These are phyloP conservation scores for Phalacrocorax pelagicus DNA, from an alignment of 2,113 vertebrate genomes.

Conservation along the genomic window DNA sequence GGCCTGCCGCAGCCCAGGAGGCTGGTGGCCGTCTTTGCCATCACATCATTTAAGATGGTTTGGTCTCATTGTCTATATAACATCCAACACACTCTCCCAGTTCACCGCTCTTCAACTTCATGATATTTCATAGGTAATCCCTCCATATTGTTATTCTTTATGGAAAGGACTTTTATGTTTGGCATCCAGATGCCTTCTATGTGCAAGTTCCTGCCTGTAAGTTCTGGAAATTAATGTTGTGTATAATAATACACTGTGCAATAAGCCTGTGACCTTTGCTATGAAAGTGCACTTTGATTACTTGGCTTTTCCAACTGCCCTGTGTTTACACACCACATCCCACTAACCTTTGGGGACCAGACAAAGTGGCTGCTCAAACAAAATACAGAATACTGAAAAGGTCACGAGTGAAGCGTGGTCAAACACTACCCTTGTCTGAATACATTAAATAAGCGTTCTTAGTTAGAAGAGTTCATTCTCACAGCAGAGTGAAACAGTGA, in stretches of 20 bases:
- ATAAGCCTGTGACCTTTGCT: not conserved
- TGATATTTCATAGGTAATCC: not conserved
- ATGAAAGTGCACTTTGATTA: not conserved
- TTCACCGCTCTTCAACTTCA: rapidly evolving
- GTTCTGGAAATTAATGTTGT: not conserved
- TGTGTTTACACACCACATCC: not conserved
- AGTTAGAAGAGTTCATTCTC: not conserved
- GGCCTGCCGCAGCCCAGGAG: rapidly evolving
- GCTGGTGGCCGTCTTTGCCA: not conserved
- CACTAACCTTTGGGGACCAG: not conserved
- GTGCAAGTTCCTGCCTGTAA: not conserved
- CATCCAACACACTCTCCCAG: not conserved
- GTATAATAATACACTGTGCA: not conserved
- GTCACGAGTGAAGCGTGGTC: not conserved
- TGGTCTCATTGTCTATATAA: rapidly evolving
- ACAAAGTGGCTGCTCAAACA: not conserved
- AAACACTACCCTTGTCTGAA: not conserved
- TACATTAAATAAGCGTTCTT: not conserved
- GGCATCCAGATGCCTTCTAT: not conserved
- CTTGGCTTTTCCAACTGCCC: not conserved
- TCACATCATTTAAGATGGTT: rapidly evolving
- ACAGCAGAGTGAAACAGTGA: rapidly evolving
- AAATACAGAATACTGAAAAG: not conserved
- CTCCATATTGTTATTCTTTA: not conserved
- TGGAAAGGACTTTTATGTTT: no score